These are phyloP conservation scores for Ptychobarbus kaznakovi DNA, from an alignment of 2,797 vertebrate species.

Conservation along the genomic window DNA sequence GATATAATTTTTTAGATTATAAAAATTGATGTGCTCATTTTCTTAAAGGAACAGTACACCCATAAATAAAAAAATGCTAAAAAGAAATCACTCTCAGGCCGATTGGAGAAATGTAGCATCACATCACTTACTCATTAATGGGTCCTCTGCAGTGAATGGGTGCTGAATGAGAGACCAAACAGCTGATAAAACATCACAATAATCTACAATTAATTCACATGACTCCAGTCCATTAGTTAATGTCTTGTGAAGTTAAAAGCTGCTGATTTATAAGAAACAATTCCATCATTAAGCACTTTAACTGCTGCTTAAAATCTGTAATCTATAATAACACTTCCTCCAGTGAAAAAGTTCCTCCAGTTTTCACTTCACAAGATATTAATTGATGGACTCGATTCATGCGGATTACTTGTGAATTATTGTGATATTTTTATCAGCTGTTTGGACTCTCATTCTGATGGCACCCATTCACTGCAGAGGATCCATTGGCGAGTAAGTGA, in stretches of 20 bases:
- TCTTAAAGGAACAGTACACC: neutral
- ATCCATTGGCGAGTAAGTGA: neutral
- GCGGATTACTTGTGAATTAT: neutral
- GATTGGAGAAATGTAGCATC: neutral
- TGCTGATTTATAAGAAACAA: neutral
- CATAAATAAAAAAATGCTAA: neutral
- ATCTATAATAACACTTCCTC: neutral
- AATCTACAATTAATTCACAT: neutral
- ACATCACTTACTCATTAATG: neutral
- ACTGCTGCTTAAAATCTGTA: neutral
- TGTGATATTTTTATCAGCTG: neutral
- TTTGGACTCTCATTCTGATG: too few relatives aligned
- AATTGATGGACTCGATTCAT: neutral
- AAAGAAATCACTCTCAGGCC: neutral
- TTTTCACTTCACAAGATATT: neutral
- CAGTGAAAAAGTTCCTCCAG: neutral
- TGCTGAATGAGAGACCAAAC: neutral
- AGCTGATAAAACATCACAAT: neutral
- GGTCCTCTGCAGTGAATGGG: neutral
- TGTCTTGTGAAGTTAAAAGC: neutral
- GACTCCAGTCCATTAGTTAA: too few relatives aligned
- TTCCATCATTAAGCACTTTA: neutral
- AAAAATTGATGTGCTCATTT: neutral
- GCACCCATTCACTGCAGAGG: neutral
- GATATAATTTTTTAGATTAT: neutral